Evolutionary conservation across 2,888 invertebrate species (phyloP), one percentile per base, ranked within the genome.

Genomic region (Drosophila lutescens): DNA sequence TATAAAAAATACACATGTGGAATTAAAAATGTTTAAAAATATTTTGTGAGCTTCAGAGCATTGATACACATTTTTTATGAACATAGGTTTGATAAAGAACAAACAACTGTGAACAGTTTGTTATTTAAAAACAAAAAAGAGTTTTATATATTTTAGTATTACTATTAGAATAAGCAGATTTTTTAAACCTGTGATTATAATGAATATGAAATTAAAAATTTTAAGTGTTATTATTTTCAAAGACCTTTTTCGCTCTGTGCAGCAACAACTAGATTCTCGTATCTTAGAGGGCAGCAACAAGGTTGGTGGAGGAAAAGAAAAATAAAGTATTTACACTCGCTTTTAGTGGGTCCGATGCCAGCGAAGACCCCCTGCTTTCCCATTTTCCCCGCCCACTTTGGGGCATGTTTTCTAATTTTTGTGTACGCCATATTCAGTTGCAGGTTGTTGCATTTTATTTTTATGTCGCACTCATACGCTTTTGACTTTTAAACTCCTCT

Each of bases 401-500:
- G 54, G 57, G 63, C 50, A 71, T 72, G 76, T 72, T 72, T 61
- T 76, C 61, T 75, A 74, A 74, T 76, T 76, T 61, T 67, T 74
- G 56, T 68, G 74, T 46, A 66, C 74, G 57, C 74, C 40, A 36
- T 40, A 51, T 46, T 34, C 55, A 26, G 53, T 63, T 26, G 46
- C 49, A 67, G 67, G 65, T 78, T 78, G 58, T 72, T 71, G 71
- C 74, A 53, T 70, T 70, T 70, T 70, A 70, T 75, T 70, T 77
- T 84, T 81, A 77, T 80, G 78, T 78, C 56, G 54, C 68, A 69
- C 78, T 83, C 74, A 74, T 80, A 72, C 66, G 77, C 85, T 79
- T 79, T 60, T 79, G 85, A 85, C 74, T 88, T 78, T 87, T 79
- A 78, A 81, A 60, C 65, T 63, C 51, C 51, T 59, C 54, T 47